phyloP scores from a whole-genome alignment of 2,888 invertebrate genomes.

The Andricus quercusramuli region DNA sequence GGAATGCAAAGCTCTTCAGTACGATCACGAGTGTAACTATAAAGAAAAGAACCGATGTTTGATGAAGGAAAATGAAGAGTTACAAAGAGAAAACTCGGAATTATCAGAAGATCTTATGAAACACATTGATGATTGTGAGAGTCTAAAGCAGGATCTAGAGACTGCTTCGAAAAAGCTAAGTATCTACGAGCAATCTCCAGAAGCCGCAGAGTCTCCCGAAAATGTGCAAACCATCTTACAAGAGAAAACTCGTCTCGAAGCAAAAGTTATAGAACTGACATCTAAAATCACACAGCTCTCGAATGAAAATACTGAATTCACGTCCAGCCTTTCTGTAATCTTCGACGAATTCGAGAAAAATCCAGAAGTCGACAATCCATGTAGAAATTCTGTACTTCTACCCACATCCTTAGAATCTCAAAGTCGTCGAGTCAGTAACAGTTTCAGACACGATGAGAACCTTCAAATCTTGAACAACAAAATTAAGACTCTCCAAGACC shows the following conservation, averaged over 20 bases:
- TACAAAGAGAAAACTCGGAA: slow-evolving; percentile 64
- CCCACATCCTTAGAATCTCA: slow-evolving; percentile 46
- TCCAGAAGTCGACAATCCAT: neutral
- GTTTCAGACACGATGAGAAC: slow-evolving; percentile 23
- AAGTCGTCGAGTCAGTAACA: slow-evolving; percentile 17
- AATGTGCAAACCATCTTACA: slow-evolving; percentile 46
- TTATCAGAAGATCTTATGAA: slow-evolving; percentile 68
- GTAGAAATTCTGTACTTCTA: slow-evolving; percentile 43
- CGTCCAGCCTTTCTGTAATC: slow-evolving; percentile 54
- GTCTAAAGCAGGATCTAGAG: slow-evolving; percentile 59
- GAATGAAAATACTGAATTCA: slow-evolving; percentile 61
- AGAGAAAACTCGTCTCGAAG: slow-evolving; percentile 58
- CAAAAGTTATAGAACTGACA: slow-evolving; percentile 59
- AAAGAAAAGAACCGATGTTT: slow-evolving; percentile 59
- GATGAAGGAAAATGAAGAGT: slow-evolving; percentile 52
- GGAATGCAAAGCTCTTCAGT: slow-evolving; percentile 60
- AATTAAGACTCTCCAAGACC: slow-evolving; percentile 57
- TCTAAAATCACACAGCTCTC: slow-evolving; percentile 53
- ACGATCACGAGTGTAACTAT: slow-evolving; percentile 67
- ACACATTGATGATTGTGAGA: slow-evolving; percentile 68
- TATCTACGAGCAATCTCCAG: slow-evolving; percentile 17
- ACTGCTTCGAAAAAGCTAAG: slow-evolving; percentile 58
- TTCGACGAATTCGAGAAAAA: slow-evolving; percentile 44
- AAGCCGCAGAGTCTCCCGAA: neutral
- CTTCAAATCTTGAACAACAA: slow-evolving; percentile 48